Base-by-base conservation (phyloP, 2,797 vertebrate species). In the Poecilia picta region DNA sequence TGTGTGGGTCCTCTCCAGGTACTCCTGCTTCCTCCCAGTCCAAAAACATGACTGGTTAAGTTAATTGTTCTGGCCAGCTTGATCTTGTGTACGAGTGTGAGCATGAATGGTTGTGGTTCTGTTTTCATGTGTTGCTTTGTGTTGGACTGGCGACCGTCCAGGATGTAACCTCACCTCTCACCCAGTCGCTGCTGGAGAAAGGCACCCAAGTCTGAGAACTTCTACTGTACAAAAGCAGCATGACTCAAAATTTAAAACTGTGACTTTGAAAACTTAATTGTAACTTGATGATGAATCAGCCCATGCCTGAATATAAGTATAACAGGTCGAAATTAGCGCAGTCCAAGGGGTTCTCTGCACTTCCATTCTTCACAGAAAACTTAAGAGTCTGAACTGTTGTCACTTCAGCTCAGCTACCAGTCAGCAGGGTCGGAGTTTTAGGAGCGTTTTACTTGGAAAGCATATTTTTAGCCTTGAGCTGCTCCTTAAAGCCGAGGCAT, bases 401-500 rank as follows among this genome's bases (percentile, higher is more conserved):
- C 20, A 43, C 39, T 70, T 45, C 66, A 70, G 66, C 66, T 70
- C 39, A 68, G 36, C 66, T 43, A n/a, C 5, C 66, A 15, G 41
- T 39, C 68, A 71, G 41, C 41, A n/a, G 41, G 68, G 68, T 71
- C 68, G 15, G 36, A 43, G 64, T 39, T 68, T 41, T 41, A 41
- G 64, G 20, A 43, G 39, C 13, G 4, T n/a, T 68, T 25, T 68
- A 68, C 36, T 41, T 25, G 23, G 39, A 41, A 68, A 41, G 39
- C 64, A 43, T 41, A 41, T 41, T 43, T 68, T 68, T 68, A 41
- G 64, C 64, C 23, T 68, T 12, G 64, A 68, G 36, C 64, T 68
- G 64, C 64, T 68, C 20, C 64, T 68, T 41, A 41, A 71, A 71
- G 68, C 23, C 15, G 41, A 45, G 68, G 43, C 41, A 70, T n/a